Percentiles rank a stretch among this genome's conserved stretches.
phyloP scores from a whole-genome alignment of 2,113 vertebrate genomes.

The Cariama cristata region DNA sequence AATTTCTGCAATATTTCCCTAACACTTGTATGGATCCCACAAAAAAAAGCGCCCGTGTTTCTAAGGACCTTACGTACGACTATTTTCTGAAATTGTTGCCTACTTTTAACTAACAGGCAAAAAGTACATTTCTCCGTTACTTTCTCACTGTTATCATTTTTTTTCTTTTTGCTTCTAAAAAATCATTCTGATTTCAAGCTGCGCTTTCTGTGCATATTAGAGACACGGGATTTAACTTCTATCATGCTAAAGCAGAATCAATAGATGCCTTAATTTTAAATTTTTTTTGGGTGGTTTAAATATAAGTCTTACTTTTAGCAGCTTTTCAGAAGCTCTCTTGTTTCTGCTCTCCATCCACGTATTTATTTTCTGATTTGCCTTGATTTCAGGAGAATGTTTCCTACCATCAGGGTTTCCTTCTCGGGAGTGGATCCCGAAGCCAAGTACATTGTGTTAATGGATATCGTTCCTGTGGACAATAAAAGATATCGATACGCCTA shows the following conservation, averaged over 20 bases:
- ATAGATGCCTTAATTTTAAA: neutral
- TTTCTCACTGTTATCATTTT: neutral
- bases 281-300: neutral
- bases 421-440: constrained; percentile 96
- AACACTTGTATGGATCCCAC: fast-evolving
- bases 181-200: neutral
- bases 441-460: constrained; percentile 98
- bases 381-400: constrained; percentile 94
- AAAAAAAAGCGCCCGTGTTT: neutral
- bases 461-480: constrained; percentile 98
- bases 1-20: neutral
- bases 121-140: neutral
- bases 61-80: neutral
- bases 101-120: neutral
- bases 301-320: neutral
- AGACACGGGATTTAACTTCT: neutral
- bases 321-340: neutral
- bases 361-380: constrained; percentile 31
- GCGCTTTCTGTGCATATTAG: neutral
- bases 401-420: constrained; percentile 97
- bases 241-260: neutral
- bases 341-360: neutral
- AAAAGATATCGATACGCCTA: constrained; percentile 98
- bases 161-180: neutral
- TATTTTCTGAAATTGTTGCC: neutral